Conservation (phyloP, 2,888 invertebrate genomes). For the Incurvaria masculella region DNA sequence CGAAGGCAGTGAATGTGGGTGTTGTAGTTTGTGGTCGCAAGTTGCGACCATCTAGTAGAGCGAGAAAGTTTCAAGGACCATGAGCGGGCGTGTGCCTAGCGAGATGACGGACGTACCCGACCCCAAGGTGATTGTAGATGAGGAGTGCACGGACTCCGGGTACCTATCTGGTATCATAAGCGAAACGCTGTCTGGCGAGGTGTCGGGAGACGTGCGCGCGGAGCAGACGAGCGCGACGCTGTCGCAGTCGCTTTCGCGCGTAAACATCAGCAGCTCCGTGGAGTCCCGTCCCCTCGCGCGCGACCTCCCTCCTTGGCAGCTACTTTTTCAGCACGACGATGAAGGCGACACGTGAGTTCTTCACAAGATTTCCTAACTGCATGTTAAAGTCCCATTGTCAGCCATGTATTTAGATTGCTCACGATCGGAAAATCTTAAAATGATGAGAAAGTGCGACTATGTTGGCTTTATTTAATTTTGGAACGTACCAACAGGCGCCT, state of each 20-base stretch:
- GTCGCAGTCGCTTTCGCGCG: slow-evolving; percentile 60
- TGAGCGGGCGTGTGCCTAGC: not conserved
- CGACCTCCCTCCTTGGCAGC: slow-evolving; percentile 53
- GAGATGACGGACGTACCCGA: not conserved
- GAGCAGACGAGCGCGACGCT: slow-evolving; percentile 21
- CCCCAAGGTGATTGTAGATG: slow-evolving; percentile 28
- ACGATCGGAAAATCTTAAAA: too few relatives aligned
- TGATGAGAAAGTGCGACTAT: too few relatives aligned
- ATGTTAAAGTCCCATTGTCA: too few relatives aligned
- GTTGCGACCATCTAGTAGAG: not conserved
- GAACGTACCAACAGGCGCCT: too few relatives aligned
- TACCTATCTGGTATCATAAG: slow-evolving; percentile 27
- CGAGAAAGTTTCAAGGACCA: not conserved
- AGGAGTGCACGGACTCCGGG: slow-evolving; percentile 38
- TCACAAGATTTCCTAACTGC: too few relatives aligned
- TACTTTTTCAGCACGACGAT: slow-evolving; percentile 73
- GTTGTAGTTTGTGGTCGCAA: not conserved
- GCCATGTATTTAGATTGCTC: too few relatives aligned
- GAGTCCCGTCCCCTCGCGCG: slow-evolving; percentile 19
- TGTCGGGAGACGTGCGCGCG: not conserved
- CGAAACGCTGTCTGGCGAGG: not conserved
- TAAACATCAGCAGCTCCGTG: slow-evolving; percentile 31
- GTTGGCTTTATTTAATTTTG: too few relatives aligned
- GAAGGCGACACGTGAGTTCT: slow-evolving; percentile 85
- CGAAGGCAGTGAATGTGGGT: too few relatives aligned